Conservation (phyloP, 2,888 invertebrate genomes). For the Entomobrya proxima region DNA sequence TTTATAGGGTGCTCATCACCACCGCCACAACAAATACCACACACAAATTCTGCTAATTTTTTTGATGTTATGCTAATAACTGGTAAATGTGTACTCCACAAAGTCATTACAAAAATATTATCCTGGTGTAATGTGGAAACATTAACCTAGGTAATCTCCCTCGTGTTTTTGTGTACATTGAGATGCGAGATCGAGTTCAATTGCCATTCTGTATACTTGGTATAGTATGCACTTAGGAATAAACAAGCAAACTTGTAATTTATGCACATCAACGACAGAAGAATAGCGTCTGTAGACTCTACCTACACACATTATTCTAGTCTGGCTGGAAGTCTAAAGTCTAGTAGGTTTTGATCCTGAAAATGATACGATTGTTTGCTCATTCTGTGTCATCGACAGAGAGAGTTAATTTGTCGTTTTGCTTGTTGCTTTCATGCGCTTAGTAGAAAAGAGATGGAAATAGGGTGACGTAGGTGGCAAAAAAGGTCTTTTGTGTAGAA, state of each 20-base stretch:
- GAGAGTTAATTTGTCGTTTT: not conserved
- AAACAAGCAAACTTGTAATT: too few species aligned
- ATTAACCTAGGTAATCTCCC: slow-evolving; percentile 24
- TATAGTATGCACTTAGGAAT: too few species aligned
- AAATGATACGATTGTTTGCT: slow-evolving; percentile 53
- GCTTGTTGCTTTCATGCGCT: not conserved
- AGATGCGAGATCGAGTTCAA: not conserved
- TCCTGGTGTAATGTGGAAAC: not conserved
- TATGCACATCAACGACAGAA: not conserved
- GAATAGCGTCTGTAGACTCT: not conserved
- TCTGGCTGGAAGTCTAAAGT: not conserved
- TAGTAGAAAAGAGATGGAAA: not conserved
- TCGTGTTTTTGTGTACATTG: not conserved
- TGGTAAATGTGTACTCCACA: not conserved
- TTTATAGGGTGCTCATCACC: not conserved
- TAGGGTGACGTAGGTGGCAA: not conserved
- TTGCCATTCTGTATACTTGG: too few species aligned
- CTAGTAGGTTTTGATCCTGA: not conserved
- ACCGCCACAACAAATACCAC: not conserved
- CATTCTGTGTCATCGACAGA: slow-evolving; percentile 3
- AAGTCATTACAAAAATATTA: not conserved
- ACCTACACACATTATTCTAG: not conserved
- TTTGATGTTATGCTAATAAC: not conserved
- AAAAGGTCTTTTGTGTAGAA: too few species aligned
- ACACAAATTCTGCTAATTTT: not conserved